Conservation (phyloP, 2,113 vertebrate genomes). For the Anseranas semipalmata region DNA sequence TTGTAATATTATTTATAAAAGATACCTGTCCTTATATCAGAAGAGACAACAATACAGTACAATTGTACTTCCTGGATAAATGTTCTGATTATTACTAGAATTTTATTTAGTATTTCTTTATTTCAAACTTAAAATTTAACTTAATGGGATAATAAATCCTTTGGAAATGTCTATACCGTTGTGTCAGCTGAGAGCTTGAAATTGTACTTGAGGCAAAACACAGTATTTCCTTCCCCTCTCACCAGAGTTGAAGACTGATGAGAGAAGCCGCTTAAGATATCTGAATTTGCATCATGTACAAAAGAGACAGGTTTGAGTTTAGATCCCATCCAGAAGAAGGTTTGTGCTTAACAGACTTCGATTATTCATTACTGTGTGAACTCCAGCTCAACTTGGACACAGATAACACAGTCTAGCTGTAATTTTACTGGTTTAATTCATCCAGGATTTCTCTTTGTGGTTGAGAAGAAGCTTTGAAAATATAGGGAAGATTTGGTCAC, state of each 20-base stretch:
- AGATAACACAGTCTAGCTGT: conserved; percentile 13
- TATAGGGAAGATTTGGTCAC: conserved; percentile 7
- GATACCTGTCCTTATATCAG: not conserved
- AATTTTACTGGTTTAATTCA: conserved; percentile 43
- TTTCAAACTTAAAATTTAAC: not conserved
- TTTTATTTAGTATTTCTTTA: not conserved
- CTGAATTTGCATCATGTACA: not conserved
- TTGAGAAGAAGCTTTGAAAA: conserved; percentile 22
- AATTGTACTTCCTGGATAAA: not conserved
- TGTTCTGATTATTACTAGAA: not conserved
- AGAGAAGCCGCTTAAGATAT: not conserved
- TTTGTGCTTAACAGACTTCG: not conserved
- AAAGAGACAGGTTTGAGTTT: not conserved
- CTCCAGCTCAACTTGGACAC: conserved; percentile 28
- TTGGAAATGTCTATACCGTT: not conserved
- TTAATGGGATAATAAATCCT: not conserved
- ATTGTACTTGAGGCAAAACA: not conserved
- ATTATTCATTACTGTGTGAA: not conserved
- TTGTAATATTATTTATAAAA: not conserved
- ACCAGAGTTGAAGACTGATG: not conserved
- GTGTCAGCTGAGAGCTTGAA: not conserved
- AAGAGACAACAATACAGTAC: not conserved
- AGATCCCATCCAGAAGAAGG: not conserved
- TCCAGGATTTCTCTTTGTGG: conserved; percentile 9
- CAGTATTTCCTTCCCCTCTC: not conserved